Percentiles rank a stretch among this genome's conserved stretches.
Evolutionary conservation across 2,888 invertebrate genomes (phyloP).

Genomic region (Lasius platythorax): DNA sequence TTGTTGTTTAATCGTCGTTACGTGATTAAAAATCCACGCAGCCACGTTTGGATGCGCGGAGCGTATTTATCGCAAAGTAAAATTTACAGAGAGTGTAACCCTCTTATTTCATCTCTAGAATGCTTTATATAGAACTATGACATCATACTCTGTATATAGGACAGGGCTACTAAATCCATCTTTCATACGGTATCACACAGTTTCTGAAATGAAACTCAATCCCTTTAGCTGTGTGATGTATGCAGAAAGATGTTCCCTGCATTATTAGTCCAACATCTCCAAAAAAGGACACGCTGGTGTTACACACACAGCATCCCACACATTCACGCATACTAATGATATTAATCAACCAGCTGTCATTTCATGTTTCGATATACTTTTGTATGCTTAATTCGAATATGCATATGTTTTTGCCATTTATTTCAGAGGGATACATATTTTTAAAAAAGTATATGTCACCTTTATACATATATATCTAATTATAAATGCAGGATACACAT

Average conservation of each 20-base stretch:
- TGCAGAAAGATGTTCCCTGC: conserved; percentile 20
- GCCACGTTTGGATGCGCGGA: neutral
- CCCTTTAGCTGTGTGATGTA: conserved; percentile 25
- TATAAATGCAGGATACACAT: neutral
- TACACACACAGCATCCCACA: conserved; percentile 62
- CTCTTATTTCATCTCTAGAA: conserved; percentile 40
- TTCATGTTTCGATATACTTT: neutral
- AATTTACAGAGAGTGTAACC: conserved; percentile 57
- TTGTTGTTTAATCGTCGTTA: neutral
- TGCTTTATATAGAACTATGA: conserved; percentile 76
- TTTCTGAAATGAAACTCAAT: conserved; percentile 67
- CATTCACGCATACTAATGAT: conserved; percentile 39
- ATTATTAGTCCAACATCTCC: conserved; percentile 51
- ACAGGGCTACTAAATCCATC: conserved; percentile 65
- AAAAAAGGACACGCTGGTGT: conserved; percentile 65
- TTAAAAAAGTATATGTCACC: neutral
- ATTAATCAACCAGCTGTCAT: conserved; percentile 32
- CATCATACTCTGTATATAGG: conserved; percentile 73
- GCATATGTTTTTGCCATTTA: neutral
- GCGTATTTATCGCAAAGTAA: conserved; percentile 40
- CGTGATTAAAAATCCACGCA: neutral
- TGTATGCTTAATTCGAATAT: neutral
- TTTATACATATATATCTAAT: neutral
- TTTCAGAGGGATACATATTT: neutral
- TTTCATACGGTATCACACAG: conserved; percentile 38